These are phyloP conservation scores for Erythrocercus mccallii DNA, from an alignment of 2,113 vertebrate genomes.

Conservation along the genomic window DNA sequence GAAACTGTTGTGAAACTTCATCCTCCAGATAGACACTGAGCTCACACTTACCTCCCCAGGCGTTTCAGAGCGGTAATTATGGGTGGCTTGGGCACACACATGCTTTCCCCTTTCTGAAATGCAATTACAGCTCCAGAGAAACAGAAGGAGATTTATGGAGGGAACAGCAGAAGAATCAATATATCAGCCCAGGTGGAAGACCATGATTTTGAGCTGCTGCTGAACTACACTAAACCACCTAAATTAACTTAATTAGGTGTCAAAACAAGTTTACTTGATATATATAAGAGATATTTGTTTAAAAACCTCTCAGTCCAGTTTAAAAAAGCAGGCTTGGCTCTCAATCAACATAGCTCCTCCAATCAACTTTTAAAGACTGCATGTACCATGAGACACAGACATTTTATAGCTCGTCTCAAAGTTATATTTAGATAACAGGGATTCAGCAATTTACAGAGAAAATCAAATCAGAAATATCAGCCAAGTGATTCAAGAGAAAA, in stretches of 20 bases:
- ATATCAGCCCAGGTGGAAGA: neutral
- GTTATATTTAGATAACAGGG: neutral
- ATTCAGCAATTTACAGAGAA: neutral
- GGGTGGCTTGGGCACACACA: neutral
- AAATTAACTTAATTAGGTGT: constrained; percentile 24
- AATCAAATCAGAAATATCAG: neutral
- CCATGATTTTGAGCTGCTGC: neutral
- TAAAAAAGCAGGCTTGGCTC: neutral
- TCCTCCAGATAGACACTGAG: fast-evolving
- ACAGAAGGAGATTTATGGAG: neutral
- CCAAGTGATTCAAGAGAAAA: neutral
- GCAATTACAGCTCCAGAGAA: neutral
- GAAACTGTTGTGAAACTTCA: neutral
- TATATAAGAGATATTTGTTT: neutral
- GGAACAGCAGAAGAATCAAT: neutral
- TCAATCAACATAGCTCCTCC: neutral
- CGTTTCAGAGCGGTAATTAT: neutral
- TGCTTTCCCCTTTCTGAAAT: neutral
- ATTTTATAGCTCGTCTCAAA: neutral
- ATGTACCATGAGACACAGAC: neutral
- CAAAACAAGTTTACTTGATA: neutral
- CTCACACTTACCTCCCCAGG: neutral
- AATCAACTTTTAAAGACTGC: neutral
- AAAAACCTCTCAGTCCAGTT: neutral
- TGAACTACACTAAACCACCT: neutral